Evolutionary conservation across 2,113 vertebrate genomes (phyloP).

Genomic region (Tachuris rubrigastra): DNA sequence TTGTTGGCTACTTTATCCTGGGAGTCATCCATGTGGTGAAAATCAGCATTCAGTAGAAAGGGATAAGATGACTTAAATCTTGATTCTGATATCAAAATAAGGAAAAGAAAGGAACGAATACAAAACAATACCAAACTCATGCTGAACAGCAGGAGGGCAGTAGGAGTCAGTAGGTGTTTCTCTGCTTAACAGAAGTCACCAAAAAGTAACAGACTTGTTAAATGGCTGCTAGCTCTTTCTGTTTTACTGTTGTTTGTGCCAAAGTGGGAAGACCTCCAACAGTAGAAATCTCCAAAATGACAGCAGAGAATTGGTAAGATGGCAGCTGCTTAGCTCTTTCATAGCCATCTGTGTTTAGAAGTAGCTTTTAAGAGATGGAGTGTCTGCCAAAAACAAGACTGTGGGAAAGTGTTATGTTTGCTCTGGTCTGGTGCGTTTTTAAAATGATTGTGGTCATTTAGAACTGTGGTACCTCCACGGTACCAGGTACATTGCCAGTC

Average conservation of each 20-base stretch:
- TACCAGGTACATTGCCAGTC: background rate
- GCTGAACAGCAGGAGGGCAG: background rate
- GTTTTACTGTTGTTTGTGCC: slow-evolving; percentile 19
- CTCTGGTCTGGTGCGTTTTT: background rate
- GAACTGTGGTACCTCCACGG: background rate
- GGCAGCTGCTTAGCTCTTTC: slow-evolving; percentile 54
- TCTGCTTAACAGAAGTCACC: background rate
- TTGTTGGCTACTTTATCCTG: background rate
- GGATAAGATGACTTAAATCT: background rate
- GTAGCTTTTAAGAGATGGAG: slow-evolving; percentile 29
- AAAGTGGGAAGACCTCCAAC: slow-evolving; percentile 36
- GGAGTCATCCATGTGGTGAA: background rate
- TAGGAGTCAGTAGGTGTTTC: background rate
- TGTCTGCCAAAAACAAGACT: background rate
- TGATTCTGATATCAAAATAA: slow-evolving; percentile 4
- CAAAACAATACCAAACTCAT: background rate
- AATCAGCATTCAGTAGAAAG: background rate
- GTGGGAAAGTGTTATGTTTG: background rate
- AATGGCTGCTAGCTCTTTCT: slow-evolving; percentile 26
- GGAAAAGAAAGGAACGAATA: background rate
- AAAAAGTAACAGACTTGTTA: background rate
- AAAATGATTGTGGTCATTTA: background rate
- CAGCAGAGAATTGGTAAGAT: slow-evolving; percentile 47
- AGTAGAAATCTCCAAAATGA: slow-evolving; percentile 23
- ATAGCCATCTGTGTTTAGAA: slow-evolving; percentile 54